Evolutionary conservation across 2,113 vertebrate genomes (phyloP).

Genomic region (Festucalex cinctus): DNA sequence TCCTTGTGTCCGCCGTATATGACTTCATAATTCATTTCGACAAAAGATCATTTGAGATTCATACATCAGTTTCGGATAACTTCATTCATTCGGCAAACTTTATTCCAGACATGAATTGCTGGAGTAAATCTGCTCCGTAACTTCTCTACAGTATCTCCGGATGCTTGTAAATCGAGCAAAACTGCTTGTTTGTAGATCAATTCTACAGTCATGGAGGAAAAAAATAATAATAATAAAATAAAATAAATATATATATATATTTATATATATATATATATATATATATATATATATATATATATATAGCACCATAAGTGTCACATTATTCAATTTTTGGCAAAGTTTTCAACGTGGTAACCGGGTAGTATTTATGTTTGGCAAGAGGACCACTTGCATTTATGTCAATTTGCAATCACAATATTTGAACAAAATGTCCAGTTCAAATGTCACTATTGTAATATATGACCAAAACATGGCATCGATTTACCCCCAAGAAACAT

Average conservation of each 20-base stretch:
- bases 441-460: too few relatives aligned
- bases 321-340: too few relatives aligned
- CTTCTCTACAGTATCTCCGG: neutral
- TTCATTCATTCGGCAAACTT: slow-evolving; percentile 37
- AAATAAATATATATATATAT: neutral
- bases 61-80: slow-evolving; percentile 39
- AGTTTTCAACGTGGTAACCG: too few relatives aligned
- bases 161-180: neutral
- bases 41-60: slow-evolving; percentile 42
- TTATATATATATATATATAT: too few relatives aligned
- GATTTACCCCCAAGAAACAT: too few relatives aligned
- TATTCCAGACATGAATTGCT: slow-evolving; percentile 19
- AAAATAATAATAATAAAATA: neutral
- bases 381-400: too few relatives aligned
- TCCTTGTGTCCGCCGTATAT: slow-evolving; percentile 34
- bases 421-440: too few relatives aligned
- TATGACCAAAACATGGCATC: too few relatives aligned
- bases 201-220: neutral
- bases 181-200: neutral
- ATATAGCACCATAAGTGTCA: too few relatives aligned
- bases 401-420: too few relatives aligned
- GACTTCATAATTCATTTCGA: slow-evolving; percentile 53
- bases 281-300: too few relatives aligned
- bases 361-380: too few relatives aligned
- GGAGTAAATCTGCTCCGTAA: slow-evolving; percentile 2